Evolutionary conservation across 2,888 invertebrate genomes (phyloP), one percentile per base, ranked within the genome.

Genomic region (Caradrina kadenii): DNA sequence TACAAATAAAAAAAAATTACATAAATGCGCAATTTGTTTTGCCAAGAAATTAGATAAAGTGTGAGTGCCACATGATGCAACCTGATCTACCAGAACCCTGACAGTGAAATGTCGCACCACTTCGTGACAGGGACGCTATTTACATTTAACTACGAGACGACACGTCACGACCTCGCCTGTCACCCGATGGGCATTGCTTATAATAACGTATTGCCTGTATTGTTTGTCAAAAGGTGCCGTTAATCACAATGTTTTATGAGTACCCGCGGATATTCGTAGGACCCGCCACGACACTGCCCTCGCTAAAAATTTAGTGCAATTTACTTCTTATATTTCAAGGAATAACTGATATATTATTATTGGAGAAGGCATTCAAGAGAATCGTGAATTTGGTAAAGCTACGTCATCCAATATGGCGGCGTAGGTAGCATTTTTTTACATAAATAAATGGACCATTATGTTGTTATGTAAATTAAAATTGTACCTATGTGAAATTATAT

Each of bases 31-130:
- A 63, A 54, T 75, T 56, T 17, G 26, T 26, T 42, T 13, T 65
- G 78, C 82, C 73, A 82, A 80, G 58, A 78, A 73, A 68, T 19
- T 39, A 11, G 22, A 65, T 66, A 42, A 26, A 71, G 58, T 55
- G 65, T 76, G 78, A 75, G 49, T 73, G 70, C 80, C 81, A 81
- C 82, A 74, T 68, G 83, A 76, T 82, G 88, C 86, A 87, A 90
- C 84, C 80, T 61, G 87, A 89, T 83, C 78, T 63, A 65, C 63
- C 67, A 54, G 35, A 79, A 86, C 92, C 92, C 88, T 93, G 93
- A 92, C 93, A 92, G 91, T 93, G 92, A 87, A 72, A 80, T 84
- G 86, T 86, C 86, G 76, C 73, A 76, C 61, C 58, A 35, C 73
- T 67, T 62, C 35, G 22, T 67, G 69, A 69, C 74, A 68, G 68